Conservation (phyloP, 1,140 invertebrate genomes). For the Andricus grossulariae region DNA sequence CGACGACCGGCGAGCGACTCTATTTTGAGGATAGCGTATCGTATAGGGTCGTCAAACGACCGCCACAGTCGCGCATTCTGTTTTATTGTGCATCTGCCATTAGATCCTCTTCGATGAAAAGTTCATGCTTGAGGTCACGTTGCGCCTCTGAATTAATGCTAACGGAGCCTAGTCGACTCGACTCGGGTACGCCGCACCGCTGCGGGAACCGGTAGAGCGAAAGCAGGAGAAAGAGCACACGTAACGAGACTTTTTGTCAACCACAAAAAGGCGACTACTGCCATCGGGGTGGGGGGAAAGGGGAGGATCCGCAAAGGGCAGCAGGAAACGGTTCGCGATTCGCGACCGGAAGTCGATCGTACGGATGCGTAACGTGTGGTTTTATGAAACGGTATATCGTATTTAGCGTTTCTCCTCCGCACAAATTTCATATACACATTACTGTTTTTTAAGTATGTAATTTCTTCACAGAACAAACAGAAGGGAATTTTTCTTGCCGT, state of each 20-base stretch:
- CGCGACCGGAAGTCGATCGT: constrained; percentile 22
- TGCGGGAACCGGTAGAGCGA: constrained; percentile 7
- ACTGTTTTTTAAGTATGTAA: constrained; percentile 29
- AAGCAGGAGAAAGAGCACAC: constrained; percentile 15
- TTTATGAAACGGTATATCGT: constrained; percentile 26
- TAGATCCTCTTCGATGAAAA: constrained; percentile 24
- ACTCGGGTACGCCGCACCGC: background rate
- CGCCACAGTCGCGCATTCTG: constrained; percentile 19
- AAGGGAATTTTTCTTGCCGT: no score
- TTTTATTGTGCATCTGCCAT: constrained; percentile 30
- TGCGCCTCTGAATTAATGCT: constrained; percentile 30
- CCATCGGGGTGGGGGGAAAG: background rate
- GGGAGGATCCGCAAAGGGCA: constrained; percentile 22
- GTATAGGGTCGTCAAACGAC: constrained; percentile 30
- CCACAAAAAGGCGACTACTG: constrained; percentile 30
- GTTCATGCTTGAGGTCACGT: constrained; percentile 31
- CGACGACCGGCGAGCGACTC: constrained; percentile 20
- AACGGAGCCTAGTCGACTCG: background rate
- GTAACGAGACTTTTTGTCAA: constrained; percentile 14
- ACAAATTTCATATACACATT: constrained; percentile 16
- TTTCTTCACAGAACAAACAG: no score
- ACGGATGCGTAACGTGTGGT: constrained; percentile 27
- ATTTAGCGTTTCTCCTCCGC: background rate
- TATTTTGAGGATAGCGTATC: constrained; percentile 3
- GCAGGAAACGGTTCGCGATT: constrained; percentile 27